Evolutionary conservation across 2,888 invertebrate genomes (phyloP).

Genomic region (Watsonalla cultraria): DNA sequence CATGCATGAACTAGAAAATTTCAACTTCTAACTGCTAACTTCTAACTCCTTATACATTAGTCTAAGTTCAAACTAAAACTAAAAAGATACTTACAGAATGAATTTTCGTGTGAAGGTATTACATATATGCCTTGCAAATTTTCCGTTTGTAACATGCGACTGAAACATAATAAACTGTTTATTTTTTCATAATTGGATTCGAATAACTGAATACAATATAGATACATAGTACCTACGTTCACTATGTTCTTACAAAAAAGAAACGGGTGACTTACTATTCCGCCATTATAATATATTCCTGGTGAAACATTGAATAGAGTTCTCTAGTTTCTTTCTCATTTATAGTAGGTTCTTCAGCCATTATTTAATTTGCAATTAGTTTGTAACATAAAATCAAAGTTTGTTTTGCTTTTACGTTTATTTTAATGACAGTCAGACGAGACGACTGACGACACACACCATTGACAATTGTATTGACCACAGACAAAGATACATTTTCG

Average conservation of each 20-base stretch:
- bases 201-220: background rate
- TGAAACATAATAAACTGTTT: slow-evolving; percentile 58
- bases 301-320: slow-evolving; percentile 86
- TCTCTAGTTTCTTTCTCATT: slow-evolving; percentile 80
- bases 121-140: slow-evolving; percentile 94
- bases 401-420: too few species aligned
- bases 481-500: too few species aligned
- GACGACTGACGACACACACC: too few species aligned
- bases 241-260: background rate
- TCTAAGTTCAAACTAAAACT: background rate
- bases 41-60: too few species aligned
- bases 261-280: slow-evolving; percentile 89
- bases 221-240: background rate
- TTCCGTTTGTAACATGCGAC: slow-evolving; percentile 91
- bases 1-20: too few species aligned
- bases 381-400: too few species aligned
- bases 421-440: too few species aligned
- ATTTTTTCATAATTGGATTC: background rate
- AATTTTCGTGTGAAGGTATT: slow-evolving; percentile 92
- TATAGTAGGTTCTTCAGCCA: slow-evolving; percentile 51
- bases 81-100: slow-evolving; percentile 82
- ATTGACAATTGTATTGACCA: too few species aligned
- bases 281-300: slow-evolving; percentile 93
- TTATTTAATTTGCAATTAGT: slow-evolving; percentile 10
- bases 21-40: too few species aligned